A percentile compares a stretch with the other conserved stretches of the same genome.
Evolutionary conservation across 2,888 invertebrate genomes (phyloP).

Genomic region (Elysia crispata): DNA sequence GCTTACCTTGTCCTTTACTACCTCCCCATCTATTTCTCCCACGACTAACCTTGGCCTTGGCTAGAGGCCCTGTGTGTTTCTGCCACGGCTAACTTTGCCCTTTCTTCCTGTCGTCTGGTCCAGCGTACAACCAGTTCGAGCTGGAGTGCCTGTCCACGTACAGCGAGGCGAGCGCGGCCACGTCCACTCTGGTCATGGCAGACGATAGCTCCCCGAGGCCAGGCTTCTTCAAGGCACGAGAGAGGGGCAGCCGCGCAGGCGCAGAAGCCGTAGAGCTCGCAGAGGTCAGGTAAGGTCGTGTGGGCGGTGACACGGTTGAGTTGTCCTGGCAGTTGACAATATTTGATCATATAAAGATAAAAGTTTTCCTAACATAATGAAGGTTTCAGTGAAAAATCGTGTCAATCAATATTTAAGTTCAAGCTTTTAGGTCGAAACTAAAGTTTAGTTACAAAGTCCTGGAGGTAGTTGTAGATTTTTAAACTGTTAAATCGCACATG

Average conservation of each 20-base stretch:
- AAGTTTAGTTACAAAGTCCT: too few species aligned
- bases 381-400: too few species aligned
- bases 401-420: too few species aligned
- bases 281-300: conserved; percentile 53
- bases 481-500: too few species aligned
- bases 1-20: too few species aligned
- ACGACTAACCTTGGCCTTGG: neutral
- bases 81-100: neutral
- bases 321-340: too few species aligned
- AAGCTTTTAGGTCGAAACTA: too few species aligned
- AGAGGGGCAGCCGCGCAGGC: conserved; percentile 43
- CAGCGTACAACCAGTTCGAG: conserved; percentile 57
- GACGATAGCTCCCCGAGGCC: conserved; percentile 53
- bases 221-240: conserved; percentile 45
- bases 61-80: neutral
- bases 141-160: conserved; percentile 59
- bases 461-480: too few species aligned
- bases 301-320: too few species aligned
- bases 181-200: conserved; percentile 54
- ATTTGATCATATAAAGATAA: too few species aligned
- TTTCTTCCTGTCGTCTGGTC: neutral
- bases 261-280: conserved; percentile 58
- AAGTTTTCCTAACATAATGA: too few species aligned
- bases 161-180: conserved; percentile 59
- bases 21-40: too few species aligned